Percentiles rank a stretch among this genome's conserved stretches.
Evolutionary conservation across 2,888 invertebrate species (phyloP).

Genomic region (Eupithecia subfuscata): DNA sequence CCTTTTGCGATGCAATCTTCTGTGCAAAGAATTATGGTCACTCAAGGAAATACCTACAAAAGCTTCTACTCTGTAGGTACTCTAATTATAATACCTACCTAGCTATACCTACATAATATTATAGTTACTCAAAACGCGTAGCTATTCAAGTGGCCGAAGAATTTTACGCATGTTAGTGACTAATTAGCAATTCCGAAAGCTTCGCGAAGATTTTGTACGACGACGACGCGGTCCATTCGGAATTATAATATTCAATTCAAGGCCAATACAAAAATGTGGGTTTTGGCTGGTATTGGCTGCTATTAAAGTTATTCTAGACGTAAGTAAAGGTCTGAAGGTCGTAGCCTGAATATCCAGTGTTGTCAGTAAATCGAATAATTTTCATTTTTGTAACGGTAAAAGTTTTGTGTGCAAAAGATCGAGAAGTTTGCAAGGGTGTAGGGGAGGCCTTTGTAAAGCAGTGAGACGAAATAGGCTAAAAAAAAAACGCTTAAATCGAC

Average conservation of each 20-base stretch:
- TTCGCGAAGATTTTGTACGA: slow-evolving; percentile 26
- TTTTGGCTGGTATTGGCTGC: background rate
- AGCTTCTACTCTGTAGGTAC: background rate
- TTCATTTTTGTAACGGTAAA: background rate
- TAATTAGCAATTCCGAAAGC: slow-evolving; percentile 52
- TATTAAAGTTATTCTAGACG: slow-evolving; percentile 6
- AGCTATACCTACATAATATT: background rate
- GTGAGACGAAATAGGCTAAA: too few relatives aligned
- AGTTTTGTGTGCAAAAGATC: too few relatives aligned
- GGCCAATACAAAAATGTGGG: slow-evolving; percentile 43
- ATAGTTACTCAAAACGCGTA: background rate
- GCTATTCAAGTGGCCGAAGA: slow-evolving; percentile 5
- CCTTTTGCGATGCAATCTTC: background rate
- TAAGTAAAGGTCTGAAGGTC: background rate
- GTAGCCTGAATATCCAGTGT: background rate
- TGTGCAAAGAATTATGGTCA: background rate
- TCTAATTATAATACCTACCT: background rate
- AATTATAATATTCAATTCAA: slow-evolving; percentile 47
- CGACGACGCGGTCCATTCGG: slow-evolving; percentile 11
- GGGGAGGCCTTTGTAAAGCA: too few relatives aligned
- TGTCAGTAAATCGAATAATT: background rate
- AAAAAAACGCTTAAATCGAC: background rate
- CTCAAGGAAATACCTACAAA: background rate
- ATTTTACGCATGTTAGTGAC: slow-evolving; percentile 36
- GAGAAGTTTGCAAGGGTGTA: too few relatives aligned